phyloP scores from a whole-genome alignment of 2,888 invertebrate species.

The Eupithecia vulgata region DNA sequence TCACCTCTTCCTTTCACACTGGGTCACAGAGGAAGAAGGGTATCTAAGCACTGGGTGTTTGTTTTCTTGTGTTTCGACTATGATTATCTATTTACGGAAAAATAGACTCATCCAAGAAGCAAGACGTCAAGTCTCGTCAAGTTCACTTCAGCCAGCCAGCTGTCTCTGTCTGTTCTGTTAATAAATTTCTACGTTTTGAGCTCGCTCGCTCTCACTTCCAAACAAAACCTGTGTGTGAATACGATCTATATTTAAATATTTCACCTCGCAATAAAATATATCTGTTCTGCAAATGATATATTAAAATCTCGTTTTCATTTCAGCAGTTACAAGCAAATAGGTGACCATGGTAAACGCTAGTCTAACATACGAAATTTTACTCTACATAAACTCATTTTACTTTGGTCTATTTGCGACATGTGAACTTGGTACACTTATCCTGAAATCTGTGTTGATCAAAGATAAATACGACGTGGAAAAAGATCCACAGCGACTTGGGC shows the following conservation, averaged over 20 bases:
- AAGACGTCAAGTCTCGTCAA: background rate
- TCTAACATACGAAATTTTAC: conserved; percentile 91
- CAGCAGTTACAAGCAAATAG: background rate
- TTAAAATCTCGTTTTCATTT: background rate
- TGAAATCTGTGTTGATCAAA: conserved; percentile 88
- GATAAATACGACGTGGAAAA: conserved; percentile 86
- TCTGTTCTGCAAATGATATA: background rate
- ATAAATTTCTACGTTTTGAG: too few species aligned
- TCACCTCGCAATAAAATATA: background rate
- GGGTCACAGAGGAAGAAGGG: too few species aligned
- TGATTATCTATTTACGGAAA: background rate
- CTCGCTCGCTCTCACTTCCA: background rate
- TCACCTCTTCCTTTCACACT: background rate
- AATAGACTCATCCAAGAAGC: background rate
- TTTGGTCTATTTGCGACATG: conserved; percentile 93
- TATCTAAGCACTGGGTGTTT: background rate
- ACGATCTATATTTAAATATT: background rate
- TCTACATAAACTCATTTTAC: conserved; percentile 94
- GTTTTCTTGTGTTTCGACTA: background rate
- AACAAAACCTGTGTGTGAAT: background rate
- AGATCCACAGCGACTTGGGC: conserved; percentile 87
- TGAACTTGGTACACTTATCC: conserved; percentile 90
- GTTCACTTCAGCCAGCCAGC: too few species aligned
- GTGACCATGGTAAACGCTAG: conserved; percentile 87
- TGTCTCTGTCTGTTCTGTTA: too few species aligned